Conservation (phyloP, 2,888 invertebrate genomes). For the Stegophylla sp. region DNA sequence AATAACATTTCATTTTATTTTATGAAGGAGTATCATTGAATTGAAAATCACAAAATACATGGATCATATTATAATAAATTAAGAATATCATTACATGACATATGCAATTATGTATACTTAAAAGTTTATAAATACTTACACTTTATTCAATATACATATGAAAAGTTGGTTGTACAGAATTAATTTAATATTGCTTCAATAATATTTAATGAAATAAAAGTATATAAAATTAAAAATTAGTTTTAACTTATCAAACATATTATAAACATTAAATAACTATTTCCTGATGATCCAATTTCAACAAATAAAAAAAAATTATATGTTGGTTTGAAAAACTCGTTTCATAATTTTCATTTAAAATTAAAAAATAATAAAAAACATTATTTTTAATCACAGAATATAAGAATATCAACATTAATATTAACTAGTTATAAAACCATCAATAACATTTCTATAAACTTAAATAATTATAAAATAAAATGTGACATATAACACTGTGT, state of each 20-base stretch:
- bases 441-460: slow-evolving; percentile 29
- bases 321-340: neutral
- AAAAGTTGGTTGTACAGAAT: neutral
- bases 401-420: neutral
- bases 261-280: slow-evolving; percentile 1
- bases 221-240: neutral
- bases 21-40: neutral
- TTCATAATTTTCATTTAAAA: neutral
- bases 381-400: slow-evolving; percentile 28
- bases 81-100: too few species aligned
- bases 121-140: neutral
- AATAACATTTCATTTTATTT: neutral
- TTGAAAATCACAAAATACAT: slow-evolving; percentile 21
- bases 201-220: neutral
- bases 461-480: slow-evolving; percentile 27
- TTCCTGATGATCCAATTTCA: neutral
- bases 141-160: neutral
- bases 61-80: neutral
- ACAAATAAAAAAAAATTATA: neutral
- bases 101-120: too few species aligned
- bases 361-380: neutral
- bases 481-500: slow-evolving; percentile 22
- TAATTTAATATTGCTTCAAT: neutral
- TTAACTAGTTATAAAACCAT: neutral
- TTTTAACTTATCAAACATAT: neutral